phyloP scores from a whole-genome alignment of 2,113 vertebrate species.

The Melierax canorus region DNA sequence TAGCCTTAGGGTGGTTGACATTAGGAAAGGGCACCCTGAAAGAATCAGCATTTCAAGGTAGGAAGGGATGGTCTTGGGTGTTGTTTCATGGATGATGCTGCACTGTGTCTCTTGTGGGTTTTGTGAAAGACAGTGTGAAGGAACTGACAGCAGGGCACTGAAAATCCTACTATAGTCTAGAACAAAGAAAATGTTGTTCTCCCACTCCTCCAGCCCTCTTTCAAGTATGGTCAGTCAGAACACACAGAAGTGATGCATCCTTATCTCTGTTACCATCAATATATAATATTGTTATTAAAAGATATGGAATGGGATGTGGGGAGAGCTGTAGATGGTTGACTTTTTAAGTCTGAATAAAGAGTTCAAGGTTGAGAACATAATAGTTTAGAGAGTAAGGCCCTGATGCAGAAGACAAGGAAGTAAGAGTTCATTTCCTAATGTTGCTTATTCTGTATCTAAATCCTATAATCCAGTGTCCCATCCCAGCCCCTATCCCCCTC shows the following conservation, averaged over 20 bases:
- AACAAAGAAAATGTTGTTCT: neutral
- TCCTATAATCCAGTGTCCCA: neutral
- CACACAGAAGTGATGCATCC: neutral
- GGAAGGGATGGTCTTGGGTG: fast-evolving
- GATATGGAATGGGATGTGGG: neutral
- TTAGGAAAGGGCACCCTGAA: neutral
- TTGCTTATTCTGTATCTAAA: neutral
- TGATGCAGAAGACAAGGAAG: neutral
- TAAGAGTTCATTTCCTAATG: neutral
- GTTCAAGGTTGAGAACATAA: neutral
- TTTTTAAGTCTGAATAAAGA: neutral
- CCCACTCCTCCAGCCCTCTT: neutral
- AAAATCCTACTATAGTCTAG: neutral
- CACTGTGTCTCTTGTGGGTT: neutral
- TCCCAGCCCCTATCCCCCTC: neutral
- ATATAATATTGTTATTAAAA: neutral
- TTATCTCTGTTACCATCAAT: neutral
- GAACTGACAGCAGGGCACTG: neutral
- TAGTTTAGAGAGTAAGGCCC: neutral
- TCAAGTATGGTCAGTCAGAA: neutral
- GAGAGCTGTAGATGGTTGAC: neutral
- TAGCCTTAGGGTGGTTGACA: neutral
- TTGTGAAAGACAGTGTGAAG: neutral
- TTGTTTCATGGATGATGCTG: neutral
- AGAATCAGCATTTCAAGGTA: neutral